Evolutionary conservation across 2,888 invertebrate genomes (phyloP), one percentile per base, ranked within the genome.

Genomic region (Phaedon cochleariae): DNA sequence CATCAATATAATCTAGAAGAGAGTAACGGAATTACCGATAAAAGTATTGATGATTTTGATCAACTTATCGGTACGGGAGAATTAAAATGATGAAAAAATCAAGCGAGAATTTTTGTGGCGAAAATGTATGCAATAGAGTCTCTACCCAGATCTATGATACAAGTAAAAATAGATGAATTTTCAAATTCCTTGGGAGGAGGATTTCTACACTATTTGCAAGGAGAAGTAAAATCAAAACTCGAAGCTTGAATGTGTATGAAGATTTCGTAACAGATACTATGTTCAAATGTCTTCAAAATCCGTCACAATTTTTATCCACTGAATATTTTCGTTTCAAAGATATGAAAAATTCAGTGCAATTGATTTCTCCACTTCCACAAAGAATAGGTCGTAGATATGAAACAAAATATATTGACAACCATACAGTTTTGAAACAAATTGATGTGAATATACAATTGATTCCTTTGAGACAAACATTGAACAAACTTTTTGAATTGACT

Each of bases 241-340:
- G n/a, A 17, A 46, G 46, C 9, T 46, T 15, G 17, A 46, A 46
- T 46, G 46, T 46, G 12, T 9, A 46, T 46, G 46, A 17, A 46
- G 46, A 46, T 46, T 46, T 46, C 20, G 15, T 46, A n/a, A 46
- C 17, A n/a, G 46, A 46, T 46, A 46, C 9, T 46, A 45, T 45
- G 17, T 46, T 46, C 18, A 46, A 46, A 9, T 46, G 17, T 15
- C 46, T 46, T 12, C 46, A 46, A 15, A 46, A 15, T 15, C 46
- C 46, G 10, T 46, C 15, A n/a, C 17, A 46, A 46, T 46, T 46
- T 15, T 15, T 46, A 46, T 46, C 46, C 17, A 46, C 46, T 46
- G 46, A 46, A 46, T 46, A 46, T 46, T 46, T 46, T 46, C 46
- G 46, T 15, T 46, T 46, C 18, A 46, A 46, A 46, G 46, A 46